phyloP scores from a whole-genome alignment of 92 coral and sea anemone species.

The Siderastrea radians region DNA sequence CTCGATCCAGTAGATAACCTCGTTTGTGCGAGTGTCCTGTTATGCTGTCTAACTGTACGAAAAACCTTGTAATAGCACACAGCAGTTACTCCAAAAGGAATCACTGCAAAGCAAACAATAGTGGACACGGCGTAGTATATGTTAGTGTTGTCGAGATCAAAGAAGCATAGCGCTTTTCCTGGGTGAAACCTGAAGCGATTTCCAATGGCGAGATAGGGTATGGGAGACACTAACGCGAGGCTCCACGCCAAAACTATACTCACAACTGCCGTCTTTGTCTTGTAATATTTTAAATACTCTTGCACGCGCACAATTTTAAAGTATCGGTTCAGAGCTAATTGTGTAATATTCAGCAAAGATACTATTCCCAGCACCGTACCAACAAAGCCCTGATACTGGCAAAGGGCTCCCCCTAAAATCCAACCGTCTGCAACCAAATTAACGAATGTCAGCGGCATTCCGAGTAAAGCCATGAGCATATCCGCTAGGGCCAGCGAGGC shows the following conservation, averaged over 20 bases:
- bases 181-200: slow-evolving; percentile 56
- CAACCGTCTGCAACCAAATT: slow-evolving; percentile 42
- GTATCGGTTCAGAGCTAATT: slow-evolving; percentile 59
- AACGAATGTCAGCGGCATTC: slow-evolving; percentile 52
- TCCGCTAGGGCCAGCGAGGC: slow-evolving; percentile 67
- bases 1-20: not conserved
- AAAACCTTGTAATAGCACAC: slow-evolving; percentile 63
- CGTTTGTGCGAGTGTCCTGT: slow-evolving; percentile 1
- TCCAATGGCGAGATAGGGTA: slow-evolving; percentile 42
- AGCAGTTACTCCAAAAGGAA: slow-evolving; percentile 48
- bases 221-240: slow-evolving; percentile 26
- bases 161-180: slow-evolving; percentile 58
- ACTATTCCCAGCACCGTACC: slow-evolving; percentile 35
- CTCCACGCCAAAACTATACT: slow-evolving; percentile 55
- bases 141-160: slow-evolving; percentile 41
- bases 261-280: slow-evolving; percentile 6
- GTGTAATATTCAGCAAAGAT: slow-evolving; percentile 56
- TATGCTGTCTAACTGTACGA: slow-evolving; percentile 58
- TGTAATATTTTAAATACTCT: slow-evolving; percentile 16
- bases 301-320: slow-evolving; percentile 46
- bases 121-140: slow-evolving; percentile 25
- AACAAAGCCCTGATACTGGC: slow-evolving; percentile 68
- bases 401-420: slow-evolving; percentile 55
- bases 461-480: slow-evolving; percentile 41
- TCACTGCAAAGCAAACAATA: not conserved